Evolutionary conservation across 2,113 vertebrate genomes (phyloP).

Genomic region (Pandion haliaetus): DNA sequence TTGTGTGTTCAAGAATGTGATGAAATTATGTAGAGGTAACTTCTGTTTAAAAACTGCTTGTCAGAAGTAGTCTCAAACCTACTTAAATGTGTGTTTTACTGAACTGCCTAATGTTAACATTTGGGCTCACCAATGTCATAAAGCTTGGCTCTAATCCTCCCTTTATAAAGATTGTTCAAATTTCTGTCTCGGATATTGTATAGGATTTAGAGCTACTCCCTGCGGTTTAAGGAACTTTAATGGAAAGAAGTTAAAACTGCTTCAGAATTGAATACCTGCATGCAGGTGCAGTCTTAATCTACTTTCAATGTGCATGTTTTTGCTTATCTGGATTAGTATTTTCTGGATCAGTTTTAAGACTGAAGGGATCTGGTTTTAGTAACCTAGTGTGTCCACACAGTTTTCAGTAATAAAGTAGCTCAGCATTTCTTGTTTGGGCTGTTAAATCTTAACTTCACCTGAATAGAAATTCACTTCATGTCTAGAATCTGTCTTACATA

Average conservation of each 20-base stretch:
- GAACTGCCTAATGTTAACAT: neutral
- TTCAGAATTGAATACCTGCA: neutral
- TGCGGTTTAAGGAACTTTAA: neutral
- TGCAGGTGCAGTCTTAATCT: neutral
- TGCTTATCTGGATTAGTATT: neutral
- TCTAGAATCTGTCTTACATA: accelerated
- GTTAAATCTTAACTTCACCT: neutral
- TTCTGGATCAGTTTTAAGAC: neutral
- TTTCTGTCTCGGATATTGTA: neutral
- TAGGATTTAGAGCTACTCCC: neutral
- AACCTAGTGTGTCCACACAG: neutral
- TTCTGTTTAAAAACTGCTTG: neutral
- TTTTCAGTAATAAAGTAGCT: neutral
- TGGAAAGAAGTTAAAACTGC: neutral
- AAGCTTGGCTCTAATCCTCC: neutral
- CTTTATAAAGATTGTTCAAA: neutral
- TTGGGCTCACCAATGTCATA: neutral
- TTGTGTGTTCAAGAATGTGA: neutral
- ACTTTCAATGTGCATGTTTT: neutral
- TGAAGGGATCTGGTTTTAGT: neutral
- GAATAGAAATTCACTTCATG: neutral
- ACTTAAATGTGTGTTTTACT: neutral
- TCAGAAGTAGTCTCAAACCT: neutral
- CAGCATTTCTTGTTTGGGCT: neutral
- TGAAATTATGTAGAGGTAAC: neutral